Evolutionary conservation across 2,797 vertebrate species (phyloP).

Genomic region (Typhlichthys eigenmanni): DNA sequence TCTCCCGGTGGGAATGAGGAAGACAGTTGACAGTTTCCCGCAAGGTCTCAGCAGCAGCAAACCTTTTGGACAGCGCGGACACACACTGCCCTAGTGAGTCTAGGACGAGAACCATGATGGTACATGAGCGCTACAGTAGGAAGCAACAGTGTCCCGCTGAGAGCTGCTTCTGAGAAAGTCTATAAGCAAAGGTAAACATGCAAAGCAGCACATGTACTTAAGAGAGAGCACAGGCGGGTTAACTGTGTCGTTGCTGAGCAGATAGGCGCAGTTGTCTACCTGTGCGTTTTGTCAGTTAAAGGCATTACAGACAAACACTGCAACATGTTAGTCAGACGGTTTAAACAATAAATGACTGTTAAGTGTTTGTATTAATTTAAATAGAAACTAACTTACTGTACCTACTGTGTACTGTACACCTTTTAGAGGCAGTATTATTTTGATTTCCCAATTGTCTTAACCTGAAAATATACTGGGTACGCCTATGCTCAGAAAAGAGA

Average conservation of each 20-base stretch:
- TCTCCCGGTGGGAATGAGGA: constrained; percentile 73
- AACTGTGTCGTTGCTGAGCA: constrained; percentile 32
- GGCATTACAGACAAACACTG: too few species aligned
- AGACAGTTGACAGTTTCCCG: constrained; percentile 67
- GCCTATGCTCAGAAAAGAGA: too few species aligned
- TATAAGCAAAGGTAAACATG: constrained; percentile 37
- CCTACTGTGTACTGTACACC: too few species aligned
- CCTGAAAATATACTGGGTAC: too few species aligned
- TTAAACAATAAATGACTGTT: too few species aligned
- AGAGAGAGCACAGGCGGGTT: constrained; percentile 19
- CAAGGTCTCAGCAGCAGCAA: constrained; percentile 71
- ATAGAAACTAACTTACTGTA: too few species aligned
- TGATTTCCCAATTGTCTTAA: too few species aligned
- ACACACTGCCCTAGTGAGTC: constrained; percentile 80
- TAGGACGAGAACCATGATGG: constrained; percentile 56
- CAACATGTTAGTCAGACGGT: too few species aligned
- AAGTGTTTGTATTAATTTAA: too few species aligned
- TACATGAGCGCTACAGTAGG: constrained; percentile 18
- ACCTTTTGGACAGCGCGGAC: constrained; percentile 77
- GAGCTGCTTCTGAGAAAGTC: constrained; percentile 17
- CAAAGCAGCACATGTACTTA: constrained; percentile 55
- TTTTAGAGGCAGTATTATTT: neutral
- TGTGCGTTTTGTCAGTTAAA: too few species aligned
- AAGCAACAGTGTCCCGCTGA: constrained; percentile 1
- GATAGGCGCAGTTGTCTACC: neutral